Evolutionary conservation across 1,140 invertebrate genomes (phyloP).

Genomic region (Anthonomus grandis): DNA sequence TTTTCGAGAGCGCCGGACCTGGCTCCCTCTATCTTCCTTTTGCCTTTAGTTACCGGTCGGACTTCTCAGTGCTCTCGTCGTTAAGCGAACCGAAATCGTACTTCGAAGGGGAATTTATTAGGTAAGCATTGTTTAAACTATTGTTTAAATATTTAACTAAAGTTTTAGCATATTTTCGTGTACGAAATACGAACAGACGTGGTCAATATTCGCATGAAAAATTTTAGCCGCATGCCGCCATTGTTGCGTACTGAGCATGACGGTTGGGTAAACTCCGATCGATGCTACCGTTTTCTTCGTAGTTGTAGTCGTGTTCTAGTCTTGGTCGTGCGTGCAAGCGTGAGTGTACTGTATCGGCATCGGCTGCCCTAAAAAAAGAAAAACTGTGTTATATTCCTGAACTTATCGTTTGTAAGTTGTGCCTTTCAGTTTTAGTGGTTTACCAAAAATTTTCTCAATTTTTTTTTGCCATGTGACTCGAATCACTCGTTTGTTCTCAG

Average conservation of each 20-base stretch:
- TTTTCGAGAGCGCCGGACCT: background rate
- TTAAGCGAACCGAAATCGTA: background rate
- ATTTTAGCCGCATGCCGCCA: slow-evolving; percentile 25
- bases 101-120: slow-evolving; percentile 5
- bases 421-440: slow-evolving; percentile 19
- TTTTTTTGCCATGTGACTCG: slow-evolving; percentile 2
- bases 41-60: slow-evolving; percentile 15
- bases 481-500: slow-evolving; percentile 6
- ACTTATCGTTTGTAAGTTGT: slow-evolving; percentile 43
- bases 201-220: background rate
- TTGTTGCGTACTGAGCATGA: slow-evolving; percentile 34
- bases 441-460: slow-evolving; percentile 7
- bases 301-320: slow-evolving; percentile 47
- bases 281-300: slow-evolving; percentile 25
- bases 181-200: background rate
- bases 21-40: slow-evolving; percentile 22
- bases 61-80: slow-evolving; percentile 5
- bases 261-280: slow-evolving; percentile 44
- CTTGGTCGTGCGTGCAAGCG: slow-evolving; percentile 39
- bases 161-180: background rate
- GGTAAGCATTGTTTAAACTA: slow-evolving; percentile 14
- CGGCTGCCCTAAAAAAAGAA: slow-evolving; percentile 32
- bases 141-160: background rate
- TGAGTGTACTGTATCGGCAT: slow-evolving; percentile 34
- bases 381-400: slow-evolving; percentile 34